Conservation (phyloP, 1,140 invertebrate species). For the Schmidtea mediterranea region DNA sequence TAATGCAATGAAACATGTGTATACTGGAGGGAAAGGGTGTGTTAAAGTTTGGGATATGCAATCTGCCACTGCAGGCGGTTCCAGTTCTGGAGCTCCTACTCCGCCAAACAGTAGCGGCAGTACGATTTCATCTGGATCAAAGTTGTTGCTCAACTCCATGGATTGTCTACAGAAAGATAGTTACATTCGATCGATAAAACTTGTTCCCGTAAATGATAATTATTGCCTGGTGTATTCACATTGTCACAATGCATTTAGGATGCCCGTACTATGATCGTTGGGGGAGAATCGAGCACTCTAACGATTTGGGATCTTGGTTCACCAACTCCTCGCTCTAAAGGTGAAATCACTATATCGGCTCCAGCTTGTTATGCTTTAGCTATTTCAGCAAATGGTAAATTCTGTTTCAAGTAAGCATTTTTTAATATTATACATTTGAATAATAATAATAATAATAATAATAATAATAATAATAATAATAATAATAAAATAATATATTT, state of each 20-base stretch:
- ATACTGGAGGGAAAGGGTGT: conserved; percentile 88
- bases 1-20: conserved; percentile 58
- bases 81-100: conserved; percentile 16
- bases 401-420: conserved; percentile 32
- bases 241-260: conserved; percentile 41
- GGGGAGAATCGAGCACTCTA: conserved; percentile 74
- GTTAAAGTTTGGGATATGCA: conserved; percentile 59
- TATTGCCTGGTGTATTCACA: neutral
- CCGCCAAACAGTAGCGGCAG: no score
- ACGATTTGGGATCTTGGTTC: conserved; percentile 75
- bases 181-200: conserved; percentile 80
- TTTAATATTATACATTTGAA: no score
- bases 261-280: conserved; percentile 72
- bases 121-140: no score
- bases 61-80: neutral
- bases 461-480: no score
- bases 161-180: conserved; percentile 5
- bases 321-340: conserved; percentile 12
- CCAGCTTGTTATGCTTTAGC: conserved; percentile 88
- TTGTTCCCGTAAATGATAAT: conserved; percentile 20
- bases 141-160: neutral
- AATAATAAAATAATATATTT: no score
- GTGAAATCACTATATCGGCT: conserved; percentile 64
- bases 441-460: no score
- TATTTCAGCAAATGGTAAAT: conserved; percentile 78